Evolutionary conservation across 2,113 vertebrate genomes (phyloP).

Genomic region (Pao palembangensis): DNA sequence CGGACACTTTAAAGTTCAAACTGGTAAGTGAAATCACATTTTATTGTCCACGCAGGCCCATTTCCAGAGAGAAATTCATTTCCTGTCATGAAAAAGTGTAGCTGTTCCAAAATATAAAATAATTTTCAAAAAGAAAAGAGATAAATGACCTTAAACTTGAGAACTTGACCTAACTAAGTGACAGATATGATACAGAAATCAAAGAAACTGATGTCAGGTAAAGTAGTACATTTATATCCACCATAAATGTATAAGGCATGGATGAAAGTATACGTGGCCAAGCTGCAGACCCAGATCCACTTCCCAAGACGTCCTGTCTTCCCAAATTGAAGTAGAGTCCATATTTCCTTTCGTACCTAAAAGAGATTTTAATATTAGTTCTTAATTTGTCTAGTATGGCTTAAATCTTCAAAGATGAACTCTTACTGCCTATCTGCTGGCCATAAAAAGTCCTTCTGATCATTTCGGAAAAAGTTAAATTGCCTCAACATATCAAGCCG

Average conservation of each 20-base stretch:
- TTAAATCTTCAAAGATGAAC: slow-evolving; percentile 78
- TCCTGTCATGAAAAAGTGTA: slow-evolving; percentile 31
- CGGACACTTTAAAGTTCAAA: slow-evolving; percentile 62
- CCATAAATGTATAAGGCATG: slow-evolving; percentile 18
- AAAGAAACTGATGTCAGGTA: no score
- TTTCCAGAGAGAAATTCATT: slow-evolving; percentile 15
- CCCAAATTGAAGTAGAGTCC: slow-evolving; percentile 37
- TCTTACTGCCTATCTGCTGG: slow-evolving; percentile 68
- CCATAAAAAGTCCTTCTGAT: slow-evolving; percentile 68
- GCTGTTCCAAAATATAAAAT: neutral
- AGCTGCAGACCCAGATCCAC: slow-evolving; percentile 39
- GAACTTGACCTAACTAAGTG: no score
- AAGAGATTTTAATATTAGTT: slow-evolving; percentile 72
- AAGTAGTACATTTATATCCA: no score
- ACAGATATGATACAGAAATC: no score
- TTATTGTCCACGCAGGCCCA: slow-evolving; percentile 43
- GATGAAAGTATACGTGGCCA: slow-evolving; percentile 36
- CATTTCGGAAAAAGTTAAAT: slow-evolving; percentile 67
- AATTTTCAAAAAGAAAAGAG: no score
- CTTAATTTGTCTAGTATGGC: slow-evolving; percentile 70
- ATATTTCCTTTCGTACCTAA: slow-evolving; percentile 58
- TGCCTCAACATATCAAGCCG: slow-evolving; percentile 53
- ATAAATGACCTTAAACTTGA: no score
- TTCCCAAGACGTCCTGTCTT: slow-evolving; percentile 38
- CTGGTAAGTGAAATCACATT: slow-evolving; percentile 68